Evolutionary conservation across 1,140 invertebrate species (phyloP), one percentile per base, ranked within the genome.

Genomic region (Zelostemma sp.): DNA sequence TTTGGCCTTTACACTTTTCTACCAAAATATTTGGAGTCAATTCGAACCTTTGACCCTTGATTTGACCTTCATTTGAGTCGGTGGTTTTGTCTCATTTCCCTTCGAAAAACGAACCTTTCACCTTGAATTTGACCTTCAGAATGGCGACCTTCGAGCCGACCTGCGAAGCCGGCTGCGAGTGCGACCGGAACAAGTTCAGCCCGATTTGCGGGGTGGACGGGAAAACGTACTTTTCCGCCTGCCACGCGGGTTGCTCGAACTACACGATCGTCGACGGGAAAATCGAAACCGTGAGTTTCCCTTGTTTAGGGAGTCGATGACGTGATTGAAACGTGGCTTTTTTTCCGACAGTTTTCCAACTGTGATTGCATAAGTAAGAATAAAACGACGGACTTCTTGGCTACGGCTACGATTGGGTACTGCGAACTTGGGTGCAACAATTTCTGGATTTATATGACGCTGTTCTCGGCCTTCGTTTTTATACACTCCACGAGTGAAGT

Each of bases 401-500:
- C 54, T 15, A 74, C 65, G 28, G 90, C 90, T n/a, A 86, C 81
- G 51, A 90, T 89, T 56, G 94, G 94, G 51, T 92, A 92, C 78
- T 96, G 95, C 84, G 88, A 90, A 60, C 87, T 90, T n/a, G 87
- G 92, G 60, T 96, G 94, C 85, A 86, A 87, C 64, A 93, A 92
- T 80, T 93, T 95, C 73, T 89, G 92, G 77, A 88, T 90, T 78
- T 97, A 96, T 82, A 91, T 96, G 71, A 87, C 93, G 54, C 87
- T 96, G 17, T 96, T 96, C 85, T 95, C 94, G 1, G 86, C 95
- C 41, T 92, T 95, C 80, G 95, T 96, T 77, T 93, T 97, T 82
- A 92, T 95, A 61, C 95, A 97, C 82, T 95, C 95, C 33, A 97
- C 93, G 17, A 94, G 93, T 16, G 95, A 97, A 84, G 95, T 97